Evolutionary conservation across 2,797 vertebrate species (phyloP).

Genomic region (Cyclura pinguis): DNA sequence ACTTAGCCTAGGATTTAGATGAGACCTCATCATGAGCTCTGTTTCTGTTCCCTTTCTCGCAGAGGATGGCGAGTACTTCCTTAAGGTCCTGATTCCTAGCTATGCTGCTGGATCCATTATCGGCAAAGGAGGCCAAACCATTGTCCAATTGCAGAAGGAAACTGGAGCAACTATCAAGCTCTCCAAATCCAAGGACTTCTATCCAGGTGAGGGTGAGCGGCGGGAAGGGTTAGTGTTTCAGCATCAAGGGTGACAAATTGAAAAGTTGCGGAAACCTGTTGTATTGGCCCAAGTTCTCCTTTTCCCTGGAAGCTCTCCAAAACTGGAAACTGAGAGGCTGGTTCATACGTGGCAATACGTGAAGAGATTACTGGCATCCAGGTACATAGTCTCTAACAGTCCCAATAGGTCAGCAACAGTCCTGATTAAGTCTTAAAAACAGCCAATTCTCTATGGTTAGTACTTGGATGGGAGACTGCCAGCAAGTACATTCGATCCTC

Average conservation of each 20-base stretch:
- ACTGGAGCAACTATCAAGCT: constrained; percentile 96
- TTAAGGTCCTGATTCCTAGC: constrained; percentile 98
- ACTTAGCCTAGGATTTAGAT: neutral
- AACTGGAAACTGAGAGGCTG: neutral
- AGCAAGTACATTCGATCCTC: too few relatives aligned
- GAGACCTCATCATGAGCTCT: neutral
- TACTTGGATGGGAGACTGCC: too few relatives aligned
- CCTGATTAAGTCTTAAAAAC: too few relatives aligned
- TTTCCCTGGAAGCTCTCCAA: neutral
- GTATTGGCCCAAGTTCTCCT: neutral
- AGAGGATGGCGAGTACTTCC: constrained; percentile 95
- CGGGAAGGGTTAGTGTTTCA: neutral
- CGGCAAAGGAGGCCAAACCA: constrained; percentile 95
- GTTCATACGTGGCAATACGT: neutral
- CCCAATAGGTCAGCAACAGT: too few relatives aligned
- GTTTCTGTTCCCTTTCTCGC: constrained; percentile 19
- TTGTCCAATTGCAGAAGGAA: constrained; percentile 96
- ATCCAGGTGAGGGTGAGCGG: constrained; percentile 85
- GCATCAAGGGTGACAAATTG: too few relatives aligned
- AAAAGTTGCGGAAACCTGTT: too few relatives aligned
- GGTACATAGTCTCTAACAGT: too few relatives aligned
- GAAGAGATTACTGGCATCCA: too few relatives aligned
- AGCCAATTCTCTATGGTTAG: too few relatives aligned
- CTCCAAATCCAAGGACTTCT: constrained; percentile 98
- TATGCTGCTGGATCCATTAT: constrained; percentile 97